Conservation (phyloP, 1,140 invertebrate species). For the Teleopsis dalmanni region DNA sequence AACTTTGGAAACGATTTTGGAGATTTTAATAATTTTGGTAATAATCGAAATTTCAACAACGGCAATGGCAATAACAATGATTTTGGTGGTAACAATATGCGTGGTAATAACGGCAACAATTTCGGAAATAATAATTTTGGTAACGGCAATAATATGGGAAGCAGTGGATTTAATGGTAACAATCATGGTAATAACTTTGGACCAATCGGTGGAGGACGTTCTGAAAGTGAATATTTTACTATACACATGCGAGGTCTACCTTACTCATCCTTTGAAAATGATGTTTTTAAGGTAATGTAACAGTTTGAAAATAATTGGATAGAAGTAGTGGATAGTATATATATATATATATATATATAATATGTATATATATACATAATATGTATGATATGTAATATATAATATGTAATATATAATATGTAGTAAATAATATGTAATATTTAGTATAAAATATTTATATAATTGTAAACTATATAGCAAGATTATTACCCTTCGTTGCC, state of each 20-base stretch:
- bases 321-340: too few relatives aligned
- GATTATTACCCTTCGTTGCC: too few relatives aligned
- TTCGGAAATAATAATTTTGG: slow-evolving; percentile 15
- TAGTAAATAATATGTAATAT: too few relatives aligned
- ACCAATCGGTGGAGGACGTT: slow-evolving; percentile 24
- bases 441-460: too few relatives aligned
- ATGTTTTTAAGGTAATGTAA: slow-evolving; percentile 33
- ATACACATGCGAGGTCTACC: slow-evolving; percentile 41
- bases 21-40: slow-evolving; percentile 29
- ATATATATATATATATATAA: too few relatives aligned
- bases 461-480: too few relatives aligned
- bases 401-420: too few relatives aligned
- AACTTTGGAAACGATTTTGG: slow-evolving; percentile 34
- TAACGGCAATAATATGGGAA: slow-evolving; percentile 17
- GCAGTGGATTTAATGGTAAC: slow-evolving; percentile 4
- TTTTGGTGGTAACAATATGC: slow-evolving; percentile 23
- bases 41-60: slow-evolving; percentile 25
- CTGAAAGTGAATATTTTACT: slow-evolving; percentile 31
- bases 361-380: too few relatives aligned
- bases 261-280: slow-evolving; percentile 40
- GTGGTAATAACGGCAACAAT: slow-evolving; percentile 13
- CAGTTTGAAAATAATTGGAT: too few relatives aligned
- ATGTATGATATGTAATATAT: too few relatives aligned
- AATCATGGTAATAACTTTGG: slow-evolving; percentile 27
- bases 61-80: slow-evolving; percentile 5